Conservation (phyloP, 2,113 vertebrate genomes). For the Falco punctatus region DNA sequence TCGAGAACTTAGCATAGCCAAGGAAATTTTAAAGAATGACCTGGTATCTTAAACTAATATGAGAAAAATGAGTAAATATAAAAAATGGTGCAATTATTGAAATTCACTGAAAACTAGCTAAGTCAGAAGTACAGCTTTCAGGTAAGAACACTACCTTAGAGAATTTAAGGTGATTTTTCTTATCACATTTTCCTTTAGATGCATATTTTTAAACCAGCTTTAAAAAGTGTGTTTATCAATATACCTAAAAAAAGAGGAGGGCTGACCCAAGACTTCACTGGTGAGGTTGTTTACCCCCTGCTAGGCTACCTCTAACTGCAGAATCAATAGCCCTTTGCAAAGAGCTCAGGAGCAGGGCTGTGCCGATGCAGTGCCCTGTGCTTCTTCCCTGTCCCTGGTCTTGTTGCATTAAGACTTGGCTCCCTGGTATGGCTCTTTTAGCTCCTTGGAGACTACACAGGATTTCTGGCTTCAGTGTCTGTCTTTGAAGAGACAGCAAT, state of each 20-base stretch:
- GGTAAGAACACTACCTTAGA: not conserved
- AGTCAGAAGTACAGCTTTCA: not conserved
- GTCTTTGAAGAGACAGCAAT: not conserved
- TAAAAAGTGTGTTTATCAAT: not conserved
- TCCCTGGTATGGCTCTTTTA: not conserved
- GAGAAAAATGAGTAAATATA: not conserved
- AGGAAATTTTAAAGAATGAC: not conserved
- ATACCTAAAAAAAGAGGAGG: not conserved
- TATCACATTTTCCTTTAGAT: not conserved
- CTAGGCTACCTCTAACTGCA: not conserved
- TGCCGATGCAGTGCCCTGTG: rapidly evolving
- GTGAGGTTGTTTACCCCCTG: not conserved
- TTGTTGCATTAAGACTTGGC: not conserved
- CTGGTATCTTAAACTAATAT: not conserved
- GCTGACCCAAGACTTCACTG: not conserved
- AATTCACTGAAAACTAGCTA: not conserved
- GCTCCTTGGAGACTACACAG: not conserved
- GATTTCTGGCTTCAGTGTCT: not conserved
- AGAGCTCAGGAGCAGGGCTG: not conserved
- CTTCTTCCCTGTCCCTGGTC: not conserved
- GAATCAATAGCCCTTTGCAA: not conserved
- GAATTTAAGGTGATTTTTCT: not conserved
- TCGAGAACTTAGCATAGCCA: not conserved
- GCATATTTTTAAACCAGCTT: not conserved
- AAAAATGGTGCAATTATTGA: not conserved